Conservation (phyloP, 2,888 invertebrate genomes). For the Watsonalla cultraria region DNA sequence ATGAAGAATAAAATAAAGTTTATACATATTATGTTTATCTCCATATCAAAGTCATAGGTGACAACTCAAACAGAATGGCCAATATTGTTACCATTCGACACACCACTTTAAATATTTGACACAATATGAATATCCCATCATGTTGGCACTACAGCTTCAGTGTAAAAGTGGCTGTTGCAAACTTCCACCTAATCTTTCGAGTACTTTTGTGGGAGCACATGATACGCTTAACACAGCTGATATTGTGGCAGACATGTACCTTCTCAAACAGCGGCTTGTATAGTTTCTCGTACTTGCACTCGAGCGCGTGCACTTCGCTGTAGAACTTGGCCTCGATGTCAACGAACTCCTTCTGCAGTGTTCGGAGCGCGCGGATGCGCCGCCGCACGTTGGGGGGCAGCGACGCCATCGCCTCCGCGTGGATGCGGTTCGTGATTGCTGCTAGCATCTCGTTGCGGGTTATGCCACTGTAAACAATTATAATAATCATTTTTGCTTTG, state of each 20-base stretch:
- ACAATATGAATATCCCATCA: too few relatives aligned
- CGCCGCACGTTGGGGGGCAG: slow-evolving; percentile 88
- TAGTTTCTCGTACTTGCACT: slow-evolving; percentile 91
- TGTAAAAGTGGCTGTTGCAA: too few relatives aligned
- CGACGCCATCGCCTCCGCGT: slow-evolving; percentile 79
- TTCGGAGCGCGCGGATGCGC: slow-evolving; percentile 90
- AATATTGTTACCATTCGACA: too few relatives aligned
- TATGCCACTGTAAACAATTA: slow-evolving; percentile 43
- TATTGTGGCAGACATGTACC: slow-evolving; percentile 49
- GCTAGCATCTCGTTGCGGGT: slow-evolving; percentile 79
- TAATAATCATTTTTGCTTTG: not conserved
- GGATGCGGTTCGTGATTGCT: slow-evolving; percentile 77
- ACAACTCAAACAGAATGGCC: too few relatives aligned
- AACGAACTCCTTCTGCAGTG: slow-evolving; percentile 90
- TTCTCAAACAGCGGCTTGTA: slow-evolving; percentile 90
- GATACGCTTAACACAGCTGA: too few relatives aligned
- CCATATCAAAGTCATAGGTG: too few relatives aligned
- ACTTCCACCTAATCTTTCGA: too few relatives aligned
- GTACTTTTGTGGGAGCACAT: too few relatives aligned
- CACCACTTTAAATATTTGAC: too few relatives aligned
- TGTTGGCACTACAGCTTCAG: too few relatives aligned
- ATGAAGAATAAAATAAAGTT: too few relatives aligned
- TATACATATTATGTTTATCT: too few relatives aligned
- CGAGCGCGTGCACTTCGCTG: slow-evolving; percentile 94
- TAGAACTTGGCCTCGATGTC: slow-evolving; percentile 96